Evolutionary conservation across 64 coral and sea anemone species (phyloP).

Genomic region (Porites australiensis): DNA sequence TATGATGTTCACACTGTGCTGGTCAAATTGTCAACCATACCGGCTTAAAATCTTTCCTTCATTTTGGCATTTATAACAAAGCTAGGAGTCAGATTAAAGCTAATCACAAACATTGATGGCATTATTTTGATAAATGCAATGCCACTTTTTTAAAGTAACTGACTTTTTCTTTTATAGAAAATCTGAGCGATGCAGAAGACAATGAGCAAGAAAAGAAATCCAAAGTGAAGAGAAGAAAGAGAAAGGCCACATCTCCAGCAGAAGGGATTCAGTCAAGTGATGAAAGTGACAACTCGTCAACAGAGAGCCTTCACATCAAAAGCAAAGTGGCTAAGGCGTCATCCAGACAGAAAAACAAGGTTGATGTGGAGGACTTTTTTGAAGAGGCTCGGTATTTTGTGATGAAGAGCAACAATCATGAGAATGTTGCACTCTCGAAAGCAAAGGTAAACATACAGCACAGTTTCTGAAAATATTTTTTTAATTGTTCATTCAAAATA

Average conservation of each 20-base stretch:
- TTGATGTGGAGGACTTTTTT: slow-evolving; percentile 79
- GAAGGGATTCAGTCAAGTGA: slow-evolving; percentile 44
- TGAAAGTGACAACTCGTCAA: slow-evolving; percentile 69
- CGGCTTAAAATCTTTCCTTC: too few relatives aligned
- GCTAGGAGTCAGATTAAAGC: too few relatives aligned
- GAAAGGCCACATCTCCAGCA: slow-evolving; percentile 63
- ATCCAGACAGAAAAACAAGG: slow-evolving; percentile 58
- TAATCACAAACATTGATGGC: too few relatives aligned
- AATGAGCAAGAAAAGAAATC: not conserved
- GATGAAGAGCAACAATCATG: slow-evolving; percentile 98
- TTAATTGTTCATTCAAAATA: not conserved
- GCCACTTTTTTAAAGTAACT: too few relatives aligned
- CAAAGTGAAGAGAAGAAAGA: slow-evolving; percentile 63
- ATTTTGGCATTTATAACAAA: too few relatives aligned
- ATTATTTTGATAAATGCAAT: too few relatives aligned
- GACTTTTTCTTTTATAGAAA: slow-evolving; percentile 13
- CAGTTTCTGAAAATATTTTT: not conserved
- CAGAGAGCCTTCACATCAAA: slow-evolving; percentile 83
- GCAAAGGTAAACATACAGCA: slow-evolving; percentile 75
- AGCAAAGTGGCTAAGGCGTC: slow-evolving; percentile 95
- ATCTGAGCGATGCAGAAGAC: slow-evolving; percentile 45
- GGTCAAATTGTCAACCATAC: too few relatives aligned
- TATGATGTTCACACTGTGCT: too few relatives aligned
- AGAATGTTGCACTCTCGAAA: slow-evolving; percentile 95
- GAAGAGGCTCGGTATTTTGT: slow-evolving; percentile 92